phyloP scores from a whole-genome alignment of 2,888 invertebrate genomes.

The Rhyacophila evoluta region DNA sequence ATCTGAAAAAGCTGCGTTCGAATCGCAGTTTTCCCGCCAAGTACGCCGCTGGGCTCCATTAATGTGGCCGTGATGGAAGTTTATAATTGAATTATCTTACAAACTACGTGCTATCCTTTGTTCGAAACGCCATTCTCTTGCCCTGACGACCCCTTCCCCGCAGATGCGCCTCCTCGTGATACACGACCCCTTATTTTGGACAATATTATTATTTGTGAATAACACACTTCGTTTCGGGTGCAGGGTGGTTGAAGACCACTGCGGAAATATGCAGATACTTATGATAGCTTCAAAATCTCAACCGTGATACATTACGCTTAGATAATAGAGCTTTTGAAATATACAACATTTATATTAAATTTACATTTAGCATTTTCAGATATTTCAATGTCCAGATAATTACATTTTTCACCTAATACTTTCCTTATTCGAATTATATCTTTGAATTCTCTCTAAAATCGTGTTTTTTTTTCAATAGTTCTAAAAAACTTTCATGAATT shows the following conservation, averaged over 20 bases:
- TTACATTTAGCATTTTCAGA: too few relatives aligned
- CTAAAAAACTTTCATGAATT: too few relatives aligned
- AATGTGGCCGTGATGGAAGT: slow-evolving; percentile 53
- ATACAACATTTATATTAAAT: too few relatives aligned
- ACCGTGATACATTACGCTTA: too few relatives aligned
- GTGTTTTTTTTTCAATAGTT: too few relatives aligned
- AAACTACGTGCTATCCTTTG: slow-evolving; percentile 53
- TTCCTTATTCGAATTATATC: too few relatives aligned
- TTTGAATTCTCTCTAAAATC: too few relatives aligned
- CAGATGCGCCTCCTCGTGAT: slow-evolving; percentile 5
- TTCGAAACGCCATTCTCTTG: slow-evolving; percentile 33
- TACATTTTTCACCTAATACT: too few relatives aligned
- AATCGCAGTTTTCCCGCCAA: slow-evolving; percentile 43
- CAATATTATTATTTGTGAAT: slow-evolving; percentile 15
- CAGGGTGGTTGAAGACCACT: neutral
- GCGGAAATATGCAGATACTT: too few relatives aligned
- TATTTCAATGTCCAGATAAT: too few relatives aligned
- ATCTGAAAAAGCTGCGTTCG: slow-evolving; percentile 29
- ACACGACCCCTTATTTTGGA: neutral
- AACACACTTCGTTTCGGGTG: neutral
- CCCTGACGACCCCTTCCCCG: neutral
- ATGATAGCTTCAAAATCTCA: too few relatives aligned
- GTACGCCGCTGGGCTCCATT: slow-evolving; percentile 53
- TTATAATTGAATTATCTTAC: slow-evolving; percentile 55
- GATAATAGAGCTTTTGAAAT: too few relatives aligned